These are phyloP conservation scores for Ranitomeya variabilis DNA, from an alignment of 2,113 vertebrate genomes.

Conservation along the genomic window DNA sequence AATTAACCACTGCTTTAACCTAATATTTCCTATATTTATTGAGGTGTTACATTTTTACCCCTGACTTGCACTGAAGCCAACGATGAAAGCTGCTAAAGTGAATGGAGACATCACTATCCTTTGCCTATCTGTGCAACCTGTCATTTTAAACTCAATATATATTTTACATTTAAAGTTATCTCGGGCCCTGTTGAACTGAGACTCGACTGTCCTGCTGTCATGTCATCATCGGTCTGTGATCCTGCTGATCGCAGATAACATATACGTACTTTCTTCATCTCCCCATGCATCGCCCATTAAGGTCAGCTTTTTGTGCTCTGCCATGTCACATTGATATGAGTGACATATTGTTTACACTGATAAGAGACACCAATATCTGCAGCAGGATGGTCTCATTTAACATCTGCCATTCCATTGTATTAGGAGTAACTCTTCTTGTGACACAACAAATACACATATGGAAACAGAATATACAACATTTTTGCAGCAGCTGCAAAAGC, in stretches of 20 bases:
- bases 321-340: neutral
- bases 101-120: neutral
- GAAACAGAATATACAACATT: neutral
- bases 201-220: neutral
- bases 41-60: neutral
- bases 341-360: neutral
- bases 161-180: neutral
- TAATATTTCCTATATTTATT: neutral
- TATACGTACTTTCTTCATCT: neutral
- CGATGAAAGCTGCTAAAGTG: neutral
- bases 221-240: neutral
- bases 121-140: neutral
- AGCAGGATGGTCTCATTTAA: neutral
- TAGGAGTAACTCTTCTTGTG: neutral
- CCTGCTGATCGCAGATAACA: neutral
- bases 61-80: neutral
- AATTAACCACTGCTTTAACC: neutral
- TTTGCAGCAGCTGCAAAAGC: too few relatives aligned
- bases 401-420: neutral
- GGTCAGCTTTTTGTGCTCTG: neutral
- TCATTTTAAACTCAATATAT: neutral
- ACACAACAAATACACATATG: neutral
- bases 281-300: neutral
- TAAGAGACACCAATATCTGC: neutral
- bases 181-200: neutral